Percentiles rank a stretch among this genome's conserved stretches.
Evolutionary conservation across 2,888 invertebrate genomes (phyloP).

Genomic region (Xestoiulus laeticollis): DNA sequence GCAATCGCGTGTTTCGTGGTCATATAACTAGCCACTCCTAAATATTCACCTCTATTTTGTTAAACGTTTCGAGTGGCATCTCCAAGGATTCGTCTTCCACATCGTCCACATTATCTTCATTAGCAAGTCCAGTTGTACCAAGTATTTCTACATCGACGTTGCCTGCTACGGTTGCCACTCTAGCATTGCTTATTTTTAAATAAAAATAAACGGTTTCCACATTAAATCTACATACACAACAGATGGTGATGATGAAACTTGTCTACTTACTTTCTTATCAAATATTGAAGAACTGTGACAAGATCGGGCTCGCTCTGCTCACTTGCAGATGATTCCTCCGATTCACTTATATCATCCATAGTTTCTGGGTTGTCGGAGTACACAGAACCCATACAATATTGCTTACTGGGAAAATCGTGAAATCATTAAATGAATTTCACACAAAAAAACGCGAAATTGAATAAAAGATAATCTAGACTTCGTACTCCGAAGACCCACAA

Average conservation of each 20-base stretch:
- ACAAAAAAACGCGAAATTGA: neutral
- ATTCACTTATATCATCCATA: conserved; percentile 31
- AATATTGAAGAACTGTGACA: conserved; percentile 1
- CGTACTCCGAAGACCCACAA: neutral
- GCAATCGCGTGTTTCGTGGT: too few species aligned
- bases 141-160: neutral
- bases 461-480: neutral
- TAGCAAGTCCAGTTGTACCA: neutral
- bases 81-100: neutral
- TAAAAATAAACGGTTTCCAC: neutral
- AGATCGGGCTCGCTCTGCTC: conserved; percentile 20
- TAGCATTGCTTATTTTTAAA: neutral
- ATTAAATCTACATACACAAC: neutral
- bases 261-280: neutral
- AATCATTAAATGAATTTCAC: neutral
- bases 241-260: neutral
- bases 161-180: neutral
- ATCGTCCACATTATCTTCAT: neutral
- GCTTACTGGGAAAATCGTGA: neutral
- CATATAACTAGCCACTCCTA: too few species aligned
- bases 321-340: neutral
- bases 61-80: neutral
- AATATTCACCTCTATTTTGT: neutral
- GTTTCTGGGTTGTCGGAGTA: neutral
- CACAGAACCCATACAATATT: neutral